Evolutionary conservation across 2,113 vertebrate genomes (phyloP).

Genomic region (Grammomys surdaster): DNA sequence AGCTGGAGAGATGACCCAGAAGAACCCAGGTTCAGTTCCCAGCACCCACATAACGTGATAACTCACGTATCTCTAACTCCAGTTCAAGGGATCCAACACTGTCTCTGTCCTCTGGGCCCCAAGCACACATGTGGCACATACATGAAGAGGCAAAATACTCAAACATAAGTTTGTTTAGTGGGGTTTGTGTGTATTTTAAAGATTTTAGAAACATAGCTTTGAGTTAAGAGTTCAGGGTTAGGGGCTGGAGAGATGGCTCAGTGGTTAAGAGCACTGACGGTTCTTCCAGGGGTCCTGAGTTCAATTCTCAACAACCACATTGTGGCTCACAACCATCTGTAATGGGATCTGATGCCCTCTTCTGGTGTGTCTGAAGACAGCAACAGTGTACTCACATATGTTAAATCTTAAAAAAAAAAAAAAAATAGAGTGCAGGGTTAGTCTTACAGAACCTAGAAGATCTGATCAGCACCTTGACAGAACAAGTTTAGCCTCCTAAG

Average conservation of each 20-base stretch:
- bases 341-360: no score
- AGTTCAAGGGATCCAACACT: not conserved
- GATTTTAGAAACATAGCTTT: not conserved
- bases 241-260: no score
- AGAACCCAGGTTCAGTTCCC: not conserved
- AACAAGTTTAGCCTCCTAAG: not conserved
- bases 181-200: not conserved
- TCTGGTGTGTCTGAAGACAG: no score
- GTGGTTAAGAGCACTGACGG: no score
- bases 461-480: not conserved
- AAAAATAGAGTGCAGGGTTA: not conserved
- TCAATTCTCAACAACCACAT: no score
- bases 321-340: no score
- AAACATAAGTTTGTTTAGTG: not conserved
- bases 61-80: not conserved
- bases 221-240: not conserved
- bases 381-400: no score
- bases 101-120: not conserved
- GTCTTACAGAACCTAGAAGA: not conserved
- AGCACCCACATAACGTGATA: not conserved
- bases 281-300: no score
- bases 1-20: not conserved
- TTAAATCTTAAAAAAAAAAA: no score
- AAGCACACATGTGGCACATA: not conserved
- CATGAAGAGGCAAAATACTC: no score